Evolutionary conservation across 2,113 vertebrate species (phyloP), one percentile per base, ranked within the genome.

Genomic region (Asarcornis scutulata): DNA sequence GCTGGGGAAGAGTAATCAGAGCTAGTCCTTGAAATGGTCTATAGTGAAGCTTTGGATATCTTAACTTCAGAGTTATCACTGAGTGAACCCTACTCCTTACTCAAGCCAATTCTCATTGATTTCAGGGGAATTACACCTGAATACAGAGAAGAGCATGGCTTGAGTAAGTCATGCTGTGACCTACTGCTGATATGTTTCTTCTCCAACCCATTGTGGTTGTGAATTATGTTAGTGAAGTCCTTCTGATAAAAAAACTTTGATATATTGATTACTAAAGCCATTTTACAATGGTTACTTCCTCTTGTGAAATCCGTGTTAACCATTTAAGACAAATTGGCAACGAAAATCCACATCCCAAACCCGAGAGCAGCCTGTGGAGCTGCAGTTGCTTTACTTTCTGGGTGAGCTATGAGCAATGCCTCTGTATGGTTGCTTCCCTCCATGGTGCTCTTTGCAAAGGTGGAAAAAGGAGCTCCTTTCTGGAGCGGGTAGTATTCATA

Each of bases 21-120:
- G 32, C 27, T 34, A 72, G 71, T 58, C 36, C 87, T 95, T 91
- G 66, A 93, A 89, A 83, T 66, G 73, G 78, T 91, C 76, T 85
- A 7, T 40, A 55, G 58, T 55, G 76, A 86, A 93, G 63, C 74
- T 78, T 66, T 21, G 64, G 86, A 6, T 83, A 62, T 62, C 91
- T 95, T 87, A 95, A 78, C 86, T 94, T 44, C n/a, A 50, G 78
- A 74, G 71, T 92, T 89, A 81, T 44, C 52, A 59, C 59, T 1
- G 31, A 42, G 55, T 1, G 18, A 82, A 78, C 52, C 40, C 48
- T 66, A 44, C 25, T 94, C 73, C 48, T 86, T 63, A 64, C 46
- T 89, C 10, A 3, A 58, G 58, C 15, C 75, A 93, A 83, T 82
- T 88, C 59, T n/a, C 48, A n/a, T 27, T 93, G 84, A 66, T 93